Conservation (phyloP, 2,888 invertebrate genomes). For the Ornithoptera priamus region DNA sequence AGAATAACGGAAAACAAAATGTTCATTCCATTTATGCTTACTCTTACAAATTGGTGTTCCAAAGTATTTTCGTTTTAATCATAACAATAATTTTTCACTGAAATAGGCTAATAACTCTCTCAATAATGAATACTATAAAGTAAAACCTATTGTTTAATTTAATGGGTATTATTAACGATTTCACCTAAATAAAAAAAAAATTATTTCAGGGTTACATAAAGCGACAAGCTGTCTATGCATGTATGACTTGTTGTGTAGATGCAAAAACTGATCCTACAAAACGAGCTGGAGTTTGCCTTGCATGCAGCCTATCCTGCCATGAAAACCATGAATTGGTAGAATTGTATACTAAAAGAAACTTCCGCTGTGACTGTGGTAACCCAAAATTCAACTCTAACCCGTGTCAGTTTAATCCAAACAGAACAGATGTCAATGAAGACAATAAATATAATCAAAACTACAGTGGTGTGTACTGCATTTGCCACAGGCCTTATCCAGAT, state of each 20-base stretch:
- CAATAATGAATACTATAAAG: too few relatives aligned
- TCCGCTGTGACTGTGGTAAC: constrained; percentile 97
- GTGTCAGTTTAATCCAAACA: constrained; percentile 84
- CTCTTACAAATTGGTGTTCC: too few relatives aligned
- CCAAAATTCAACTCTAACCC: constrained; percentile 83
- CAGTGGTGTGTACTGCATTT: constrained; percentile 93
- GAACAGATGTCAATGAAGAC: constrained; percentile 83
- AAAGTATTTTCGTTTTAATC: too few relatives aligned
- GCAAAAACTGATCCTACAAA: constrained; percentile 79
- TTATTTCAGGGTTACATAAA: constrained; percentile 90
- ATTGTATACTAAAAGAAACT: constrained; percentile 97
- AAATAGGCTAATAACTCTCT: too few relatives aligned
- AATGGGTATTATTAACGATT: too few relatives aligned
- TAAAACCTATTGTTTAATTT: too few relatives aligned
- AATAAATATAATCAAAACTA: constrained; percentile 97
- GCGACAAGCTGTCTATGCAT: constrained; percentile 96
- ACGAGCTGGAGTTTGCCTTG: constrained; percentile 93
- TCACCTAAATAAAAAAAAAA: neutral
- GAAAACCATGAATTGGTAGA: constrained; percentile 97
- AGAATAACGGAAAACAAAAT: too few relatives aligned
- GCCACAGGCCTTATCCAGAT: constrained; percentile 96
- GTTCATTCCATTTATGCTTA: too few relatives aligned
- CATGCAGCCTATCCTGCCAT: constrained; percentile 96
- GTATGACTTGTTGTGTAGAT: constrained; percentile 91
- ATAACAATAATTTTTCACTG: too few relatives aligned